A percentile compares a stretch with the other conserved stretches of the same genome.
Evolutionary conservation across 2,113 vertebrate species (phyloP).

Genomic region (Urocolius indicus): DNA sequence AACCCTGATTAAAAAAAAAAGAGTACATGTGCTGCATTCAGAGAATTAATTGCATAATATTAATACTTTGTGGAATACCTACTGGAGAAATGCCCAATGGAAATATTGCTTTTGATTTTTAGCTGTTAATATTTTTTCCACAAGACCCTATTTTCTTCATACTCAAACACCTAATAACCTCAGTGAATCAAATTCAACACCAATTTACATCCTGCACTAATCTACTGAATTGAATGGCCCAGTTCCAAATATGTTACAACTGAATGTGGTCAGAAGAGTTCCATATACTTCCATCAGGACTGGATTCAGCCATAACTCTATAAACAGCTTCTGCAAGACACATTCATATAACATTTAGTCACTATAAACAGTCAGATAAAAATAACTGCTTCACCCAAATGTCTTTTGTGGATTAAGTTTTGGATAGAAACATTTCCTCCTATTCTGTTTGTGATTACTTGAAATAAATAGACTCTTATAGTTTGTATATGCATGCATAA

Average conservation of each 20-base stretch:
- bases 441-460: neutral
- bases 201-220: neutral
- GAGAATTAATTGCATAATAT: slow-evolving; percentile 14
- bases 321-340: neutral
- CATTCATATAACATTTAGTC: neutral
- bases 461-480: slow-evolving; percentile 36
- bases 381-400: slow-evolving; percentile 5
- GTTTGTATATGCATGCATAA: neutral
- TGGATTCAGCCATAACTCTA: neutral
- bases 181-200: slow-evolving; percentile 29
- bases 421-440: slow-evolving; percentile 25
- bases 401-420: neutral
- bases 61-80: neutral
- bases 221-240: neutral
- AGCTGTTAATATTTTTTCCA: slow-evolving; percentile 25
- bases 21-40: neutral
- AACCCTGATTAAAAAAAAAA: neutral
- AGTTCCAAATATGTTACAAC: neutral
- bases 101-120: slow-evolving; percentile 18
- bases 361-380: slow-evolving; percentile 1
- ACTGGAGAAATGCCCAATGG: neutral
- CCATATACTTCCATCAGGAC: neutral
- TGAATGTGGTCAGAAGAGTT: neutral
- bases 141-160: slow-evolving; percentile 11
- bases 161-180: neutral